Evolutionary conservation across 2,113 vertebrate species (phyloP).

Genomic region (Scopus umbretta): DNA sequence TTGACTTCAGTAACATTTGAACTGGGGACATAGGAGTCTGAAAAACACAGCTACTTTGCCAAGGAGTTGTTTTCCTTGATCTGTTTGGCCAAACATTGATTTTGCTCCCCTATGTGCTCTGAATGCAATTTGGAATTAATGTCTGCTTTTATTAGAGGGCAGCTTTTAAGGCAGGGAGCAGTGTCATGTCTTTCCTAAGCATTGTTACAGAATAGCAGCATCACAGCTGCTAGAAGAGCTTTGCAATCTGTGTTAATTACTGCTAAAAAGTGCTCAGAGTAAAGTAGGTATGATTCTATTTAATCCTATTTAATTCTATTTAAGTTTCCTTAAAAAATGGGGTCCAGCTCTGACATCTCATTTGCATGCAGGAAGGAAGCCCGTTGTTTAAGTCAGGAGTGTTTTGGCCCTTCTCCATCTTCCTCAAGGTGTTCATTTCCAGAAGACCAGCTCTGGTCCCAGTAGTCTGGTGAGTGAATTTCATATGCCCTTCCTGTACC

Average conservation of each 20-base stretch:
- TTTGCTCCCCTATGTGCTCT: neutral
- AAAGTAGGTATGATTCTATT: neutral
- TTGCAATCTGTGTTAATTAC: neutral
- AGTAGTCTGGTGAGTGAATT: neutral
- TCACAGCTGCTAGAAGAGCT: neutral
- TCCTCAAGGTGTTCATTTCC: neutral
- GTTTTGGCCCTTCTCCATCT: neutral
- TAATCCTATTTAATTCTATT: neutral
- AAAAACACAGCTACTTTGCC: neutral
- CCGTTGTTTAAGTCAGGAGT: neutral
- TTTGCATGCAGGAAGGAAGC: neutral
- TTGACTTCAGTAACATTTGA: neutral
- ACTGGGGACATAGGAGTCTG: neutral
- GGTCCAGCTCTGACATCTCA: neutral
- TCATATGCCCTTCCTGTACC: neutral
- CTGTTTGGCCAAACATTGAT: conserved; percentile 1
- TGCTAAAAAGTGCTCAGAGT: neutral
- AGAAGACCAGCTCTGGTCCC: neutral
- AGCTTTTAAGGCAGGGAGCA: neutral
- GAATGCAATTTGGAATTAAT: neutral
- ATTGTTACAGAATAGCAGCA: neutral
- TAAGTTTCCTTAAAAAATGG: neutral
- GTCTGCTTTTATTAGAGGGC: neutral
- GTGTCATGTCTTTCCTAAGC: neutral
- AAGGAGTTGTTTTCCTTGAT: neutral